Percentiles rank a stretch among this genome's conserved stretches.
Conservation (phyloP, 2,888 invertebrate genomes). For the Mantis religiosa region DNA sequence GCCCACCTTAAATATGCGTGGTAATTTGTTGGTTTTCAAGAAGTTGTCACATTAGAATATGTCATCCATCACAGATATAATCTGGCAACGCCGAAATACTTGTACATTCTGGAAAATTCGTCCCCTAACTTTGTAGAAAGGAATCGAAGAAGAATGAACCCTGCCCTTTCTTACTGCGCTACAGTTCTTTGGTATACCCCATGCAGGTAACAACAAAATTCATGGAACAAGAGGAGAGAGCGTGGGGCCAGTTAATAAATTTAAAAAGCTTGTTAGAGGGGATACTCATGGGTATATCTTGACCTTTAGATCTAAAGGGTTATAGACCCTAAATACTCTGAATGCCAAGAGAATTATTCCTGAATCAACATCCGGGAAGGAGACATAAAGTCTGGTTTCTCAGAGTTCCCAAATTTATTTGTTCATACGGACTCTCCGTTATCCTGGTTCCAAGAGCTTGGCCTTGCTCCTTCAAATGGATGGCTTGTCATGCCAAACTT, state of each 20-base stretch:
- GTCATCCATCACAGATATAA: too few species aligned
- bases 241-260: not conserved
- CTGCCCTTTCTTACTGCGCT: not conserved
- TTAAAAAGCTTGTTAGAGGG: not conserved
- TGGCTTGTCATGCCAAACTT: not conserved
- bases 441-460: not conserved
- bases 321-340: not conserved
- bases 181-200: not conserved
- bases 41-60: too few species aligned
- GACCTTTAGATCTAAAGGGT: not conserved
- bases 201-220: not conserved
- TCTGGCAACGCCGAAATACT: too few species aligned
- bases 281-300: not conserved
- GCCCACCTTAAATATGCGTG: too few species aligned
- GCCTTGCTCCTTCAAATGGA: not conserved
- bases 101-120: too few species aligned
- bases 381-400: not conserved
- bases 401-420: not conserved
- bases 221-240: not conserved
- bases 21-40: too few species aligned
- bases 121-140: too few species aligned
- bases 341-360: not conserved
- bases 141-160: not conserved
- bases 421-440: not conserved
- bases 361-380: not conserved